These are phyloP conservation scores for Tylochromis polylepis DNA, from an alignment of 2,113 vertebrate genomes.

Conservation along the genomic window DNA sequence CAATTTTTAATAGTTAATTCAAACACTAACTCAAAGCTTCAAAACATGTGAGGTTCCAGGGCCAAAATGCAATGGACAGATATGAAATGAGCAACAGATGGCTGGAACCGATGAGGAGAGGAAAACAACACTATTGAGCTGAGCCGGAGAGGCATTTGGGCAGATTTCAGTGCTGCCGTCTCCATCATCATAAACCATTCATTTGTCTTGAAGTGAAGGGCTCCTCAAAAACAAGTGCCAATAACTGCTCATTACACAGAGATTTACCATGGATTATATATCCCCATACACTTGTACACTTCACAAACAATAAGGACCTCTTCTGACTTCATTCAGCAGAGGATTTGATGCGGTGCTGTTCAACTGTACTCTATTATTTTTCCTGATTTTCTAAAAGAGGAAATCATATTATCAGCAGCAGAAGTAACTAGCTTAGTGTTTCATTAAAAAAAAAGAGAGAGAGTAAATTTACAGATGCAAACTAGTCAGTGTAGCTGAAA, in stretches of 20 bases:
- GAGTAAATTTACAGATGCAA: neutral
- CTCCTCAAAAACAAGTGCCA: conserved; percentile 19
- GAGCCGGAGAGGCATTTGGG: conserved; percentile 42
- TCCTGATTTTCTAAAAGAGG: neutral
- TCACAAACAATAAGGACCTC: neutral
- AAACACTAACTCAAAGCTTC: conserved; percentile 31
- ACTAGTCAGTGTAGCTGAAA: neutral
- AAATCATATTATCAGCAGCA: neutral
- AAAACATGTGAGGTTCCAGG: conserved; percentile 43
- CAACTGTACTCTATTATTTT: neutral
- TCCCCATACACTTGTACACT: neutral
- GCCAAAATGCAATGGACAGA: conserved; percentile 59
- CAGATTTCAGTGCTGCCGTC: conserved; percentile 30
- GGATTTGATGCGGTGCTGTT: neutral
- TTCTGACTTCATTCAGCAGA: neutral
- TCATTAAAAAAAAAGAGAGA: neutral
- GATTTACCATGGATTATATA: neutral
- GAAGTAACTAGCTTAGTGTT: neutral
- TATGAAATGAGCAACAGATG: conserved; percentile 74
- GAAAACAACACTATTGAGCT: conserved; percentile 51
- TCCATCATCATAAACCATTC: conserved; percentile 57
- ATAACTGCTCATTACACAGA: conserved; percentile 31
- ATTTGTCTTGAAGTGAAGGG: conserved; percentile 40
- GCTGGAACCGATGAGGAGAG: conserved; percentile 61
- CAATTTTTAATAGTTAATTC: conserved; percentile 48